These are phyloP conservation scores for Aselliscus stoliczkanus DNA, from an alignment of 2,797 vertebrate species.

Conservation along the genomic window DNA sequence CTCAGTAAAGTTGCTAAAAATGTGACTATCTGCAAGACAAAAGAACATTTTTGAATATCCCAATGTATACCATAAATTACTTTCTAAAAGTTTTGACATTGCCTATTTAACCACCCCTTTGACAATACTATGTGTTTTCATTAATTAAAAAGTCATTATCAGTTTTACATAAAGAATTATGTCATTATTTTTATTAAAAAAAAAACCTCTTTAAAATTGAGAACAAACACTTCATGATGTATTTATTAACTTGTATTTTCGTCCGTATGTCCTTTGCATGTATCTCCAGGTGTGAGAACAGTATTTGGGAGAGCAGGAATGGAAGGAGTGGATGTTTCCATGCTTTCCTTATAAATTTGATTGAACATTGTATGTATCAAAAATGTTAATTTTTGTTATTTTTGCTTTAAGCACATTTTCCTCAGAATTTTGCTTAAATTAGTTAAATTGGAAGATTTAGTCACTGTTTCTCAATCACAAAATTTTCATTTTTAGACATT, in stretches of 20 bases:
- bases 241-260: neutral
- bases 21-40: neutral
- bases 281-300: neutral
- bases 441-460: neutral
- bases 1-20: neutral
- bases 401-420: neutral
- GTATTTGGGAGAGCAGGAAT: neutral
- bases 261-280: neutral
- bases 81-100: neutral
- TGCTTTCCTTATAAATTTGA: neutral
- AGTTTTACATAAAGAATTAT: neutral
- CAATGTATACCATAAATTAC: neutral
- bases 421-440: neutral
- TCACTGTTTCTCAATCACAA: neutral
- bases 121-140: neutral
- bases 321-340: neutral
- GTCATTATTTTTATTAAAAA: neutral
- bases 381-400: neutral
- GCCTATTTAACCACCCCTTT: neutral
- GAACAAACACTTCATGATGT: neutral
- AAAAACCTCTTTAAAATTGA: neutral
- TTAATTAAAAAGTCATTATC: neutral
- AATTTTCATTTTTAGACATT: neutral
- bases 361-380: neutral
- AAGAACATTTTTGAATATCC: neutral